A percentile compares a stretch with the other conserved stretches of the same genome.
These are phyloP conservation scores for Chloebia gouldiae DNA, from an alignment of 2,113 vertebrate genomes.

Conservation along the genomic window DNA sequence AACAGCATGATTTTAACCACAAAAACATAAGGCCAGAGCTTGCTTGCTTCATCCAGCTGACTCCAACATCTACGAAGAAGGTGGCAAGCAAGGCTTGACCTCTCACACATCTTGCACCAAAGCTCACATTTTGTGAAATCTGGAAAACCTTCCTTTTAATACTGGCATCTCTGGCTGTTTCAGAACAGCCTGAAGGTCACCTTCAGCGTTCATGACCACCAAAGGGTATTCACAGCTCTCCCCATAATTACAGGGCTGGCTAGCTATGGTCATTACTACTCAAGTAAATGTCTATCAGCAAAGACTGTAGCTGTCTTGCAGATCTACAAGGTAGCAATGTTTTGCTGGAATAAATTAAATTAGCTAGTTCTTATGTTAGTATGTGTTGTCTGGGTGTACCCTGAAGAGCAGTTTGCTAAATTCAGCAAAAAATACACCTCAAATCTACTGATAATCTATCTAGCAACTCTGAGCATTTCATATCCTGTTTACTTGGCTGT, in stretches of 20 bases:
- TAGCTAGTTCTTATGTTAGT: background rate
- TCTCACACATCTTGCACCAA: background rate
- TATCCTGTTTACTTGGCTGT: slow-evolving; percentile 11
- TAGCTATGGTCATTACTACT: background rate
- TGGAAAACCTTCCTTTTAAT: background rate
- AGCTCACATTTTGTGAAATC: background rate
- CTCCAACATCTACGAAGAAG: background rate
- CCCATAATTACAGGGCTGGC: background rate
- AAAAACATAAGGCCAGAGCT: background rate
- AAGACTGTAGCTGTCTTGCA: background rate
- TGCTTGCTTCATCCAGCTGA: background rate
- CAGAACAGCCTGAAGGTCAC: background rate
- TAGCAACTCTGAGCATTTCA: slow-evolving; percentile 26
- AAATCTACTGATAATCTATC: background rate
- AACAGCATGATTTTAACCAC: background rate
- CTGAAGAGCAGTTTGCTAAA: slow-evolving; percentile 23
- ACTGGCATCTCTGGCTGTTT: background rate
- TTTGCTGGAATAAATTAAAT: background rate
- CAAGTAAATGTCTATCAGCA: background rate
- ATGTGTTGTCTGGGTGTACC: background rate
- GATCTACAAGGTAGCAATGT: background rate
- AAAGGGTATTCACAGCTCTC: background rate
- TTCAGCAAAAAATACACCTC: slow-evolving; percentile 18
- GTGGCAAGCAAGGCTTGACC: background rate
- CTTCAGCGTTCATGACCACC: background rate